Evolutionary conservation across 2,113 vertebrate species (phyloP).

Genomic region (Mesocricetus auratus): DNA sequence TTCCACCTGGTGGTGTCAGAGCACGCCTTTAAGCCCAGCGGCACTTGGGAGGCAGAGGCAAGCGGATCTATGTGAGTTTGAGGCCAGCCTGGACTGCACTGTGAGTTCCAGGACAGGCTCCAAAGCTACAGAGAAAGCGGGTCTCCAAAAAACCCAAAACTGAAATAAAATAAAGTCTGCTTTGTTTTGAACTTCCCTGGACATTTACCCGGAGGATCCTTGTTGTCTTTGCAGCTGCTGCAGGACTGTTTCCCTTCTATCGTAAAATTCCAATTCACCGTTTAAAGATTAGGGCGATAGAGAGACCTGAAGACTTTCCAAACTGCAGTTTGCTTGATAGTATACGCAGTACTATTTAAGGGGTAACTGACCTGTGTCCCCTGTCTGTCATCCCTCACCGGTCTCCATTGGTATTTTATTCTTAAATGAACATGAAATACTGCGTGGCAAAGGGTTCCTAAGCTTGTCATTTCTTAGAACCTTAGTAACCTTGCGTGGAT

Average conservation of each 20-base stretch:
- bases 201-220: background rate
- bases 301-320: background rate
- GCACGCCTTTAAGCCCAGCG: no score
- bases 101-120: no score
- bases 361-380: background rate
- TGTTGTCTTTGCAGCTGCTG: constrained; percentile 26
- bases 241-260: background rate
- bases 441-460: background rate
- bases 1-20: background rate
- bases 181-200: background rate
- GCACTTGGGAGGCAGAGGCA: no score
- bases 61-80: no score
- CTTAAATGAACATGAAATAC: background rate
- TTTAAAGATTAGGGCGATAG: background rate
- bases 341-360: background rate
- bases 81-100: no score
- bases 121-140: no score
- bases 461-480: background rate
- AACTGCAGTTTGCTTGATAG: background rate
- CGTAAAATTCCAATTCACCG: background rate
- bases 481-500: background rate
- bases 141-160: no score
- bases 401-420: background rate
- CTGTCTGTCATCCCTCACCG: background rate
- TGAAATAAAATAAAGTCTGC: no score